Base-by-base conservation (phyloP, 2,113 vertebrate species). In the Triplophysa rosa region DNA sequence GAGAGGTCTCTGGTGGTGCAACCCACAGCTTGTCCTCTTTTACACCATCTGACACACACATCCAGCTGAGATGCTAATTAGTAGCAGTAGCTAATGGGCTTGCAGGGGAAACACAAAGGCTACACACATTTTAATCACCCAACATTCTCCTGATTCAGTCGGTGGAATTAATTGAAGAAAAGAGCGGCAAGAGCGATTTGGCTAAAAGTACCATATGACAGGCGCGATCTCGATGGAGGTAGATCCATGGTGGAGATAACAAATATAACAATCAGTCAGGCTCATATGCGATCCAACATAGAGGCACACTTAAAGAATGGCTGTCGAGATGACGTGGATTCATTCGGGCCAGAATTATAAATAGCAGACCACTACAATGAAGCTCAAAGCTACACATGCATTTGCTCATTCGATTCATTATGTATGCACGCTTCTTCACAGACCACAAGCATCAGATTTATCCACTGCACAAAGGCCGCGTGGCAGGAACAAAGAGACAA, bases 51-150 rank as follows among this genome's bases (percentile, higher is more conserved):
- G 86, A 87, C 81, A 81, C 10, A 11, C 26, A 29, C 62, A 71
- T 79, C 71, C 76, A 79, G 76, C 73, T 4, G 54, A 81, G 67
- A 78, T 17, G 75, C 82, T 87, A 88, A 88, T 88, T 86, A 84
- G 85, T 62, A 67, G 78, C 64, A 66, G 61, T 67, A 33, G 72
- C 80, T 85, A 84, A 85, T 78, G 69, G 77, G 63, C 69, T 80
- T 73, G 82, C 70, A 67, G 80, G 82, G 77, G 77, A 42, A 29
- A 70, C 72, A 84, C 82, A 85, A 85, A 70, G 79, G 69, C 78
- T 82, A 82, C 80, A 86, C 80, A 82, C 69, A 82, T 79, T 76
- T 79, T 86, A 85, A 86, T 86, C 80, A 85, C 59, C 54, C 17
- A 23, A 45, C 80, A 86, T 86, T 84, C 83, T 85, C 71, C 64